phyloP scores from a whole-genome alignment of 1,140 invertebrate genomes.

The Euschistus heros region DNA sequence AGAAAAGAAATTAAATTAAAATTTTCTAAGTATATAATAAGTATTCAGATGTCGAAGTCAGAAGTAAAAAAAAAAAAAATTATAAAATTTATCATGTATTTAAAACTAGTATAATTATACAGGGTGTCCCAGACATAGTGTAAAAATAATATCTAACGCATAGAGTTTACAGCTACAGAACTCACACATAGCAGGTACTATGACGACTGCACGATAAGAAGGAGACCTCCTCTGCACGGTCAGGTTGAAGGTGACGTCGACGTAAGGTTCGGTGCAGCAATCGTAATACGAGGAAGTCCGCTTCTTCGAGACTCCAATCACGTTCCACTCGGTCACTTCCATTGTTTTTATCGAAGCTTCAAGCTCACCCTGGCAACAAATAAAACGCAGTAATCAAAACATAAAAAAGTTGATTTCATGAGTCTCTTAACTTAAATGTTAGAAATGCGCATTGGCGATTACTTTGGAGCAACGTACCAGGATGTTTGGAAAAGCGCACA shows the following conservation, averaged over 20 bases:
- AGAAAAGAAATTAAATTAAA: no score
- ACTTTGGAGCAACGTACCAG: no score
- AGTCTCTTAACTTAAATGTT: no score
- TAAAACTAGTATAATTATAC: slow-evolving; percentile 11
- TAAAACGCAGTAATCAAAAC: no score
- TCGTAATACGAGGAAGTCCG: slow-evolving; percentile 37
- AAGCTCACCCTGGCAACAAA: slow-evolving; percentile 18
- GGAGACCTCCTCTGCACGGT: slow-evolving; percentile 45
- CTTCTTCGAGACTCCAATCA: slow-evolving; percentile 36
- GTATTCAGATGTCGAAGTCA: not conserved
- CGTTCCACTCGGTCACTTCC: slow-evolving; percentile 48
- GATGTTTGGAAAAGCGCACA: no score
- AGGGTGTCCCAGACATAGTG: no score
- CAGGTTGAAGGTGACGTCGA: slow-evolving; percentile 42
- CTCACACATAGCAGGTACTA: slow-evolving; percentile 49
- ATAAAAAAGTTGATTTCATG: no score
- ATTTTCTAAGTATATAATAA: no score
- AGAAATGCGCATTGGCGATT: no score
- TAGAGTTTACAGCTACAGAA: no score
- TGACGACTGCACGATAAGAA: slow-evolving; percentile 47
- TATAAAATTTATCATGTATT: not conserved
- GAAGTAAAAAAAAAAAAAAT: not conserved
- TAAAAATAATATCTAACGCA: not conserved
- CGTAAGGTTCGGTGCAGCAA: slow-evolving; percentile 46
- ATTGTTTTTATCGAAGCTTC: slow-evolving; percentile 15